Evolutionary conservation across 2,888 invertebrate species (phyloP), one percentile per base, ranked within the genome.

Genomic region (Nemoura dubitans): DNA sequence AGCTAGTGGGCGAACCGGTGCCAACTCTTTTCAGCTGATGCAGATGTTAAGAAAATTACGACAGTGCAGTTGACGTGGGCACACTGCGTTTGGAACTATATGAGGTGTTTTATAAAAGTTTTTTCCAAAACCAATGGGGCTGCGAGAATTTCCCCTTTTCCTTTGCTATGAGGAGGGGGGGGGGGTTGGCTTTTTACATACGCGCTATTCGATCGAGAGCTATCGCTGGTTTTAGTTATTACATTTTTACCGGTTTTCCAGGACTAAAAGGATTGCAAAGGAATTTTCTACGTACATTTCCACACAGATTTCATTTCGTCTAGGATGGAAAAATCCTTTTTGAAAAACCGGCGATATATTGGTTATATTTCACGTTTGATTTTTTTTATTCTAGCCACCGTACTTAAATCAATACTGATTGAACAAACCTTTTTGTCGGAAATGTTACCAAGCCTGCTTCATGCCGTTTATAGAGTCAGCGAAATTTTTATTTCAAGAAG

Each of bases 361-460:
- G 78, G 78, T 78, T 78, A 27, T 78, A 26, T 78, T 78, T 28
- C 78, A 78, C 3, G 78, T 78, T 78, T 78, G 26, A 27, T 28
- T 26, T 78, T 78, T 78, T 78, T 5, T 78, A 78, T 78, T 78
- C 28, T 78, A 78, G 26, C 26, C 28, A 14, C 78, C 26, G n/a
- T 78, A 78, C 28, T 78, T 78, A 78, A 78, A 78, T 78, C 78
- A 78, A 78, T 78, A 78, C 26, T 26, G 26, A 78, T 78, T 78
- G 78, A 78, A 78, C 28, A 78, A 28, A 78, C 26, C 78, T 78
- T 78, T 59, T 59, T 59, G 59, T 7, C 14, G 59, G 59, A 59
- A 59, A 59, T 21, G 59, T 59, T 59, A 59, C 10, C 1, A 14
- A 59, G 21, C 59, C 59, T 7, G 59, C 59, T 59, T 59, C 59